phyloP scores from a whole-genome alignment of 2,797 vertebrate species.

The Atherinosoma microstoma region DNA sequence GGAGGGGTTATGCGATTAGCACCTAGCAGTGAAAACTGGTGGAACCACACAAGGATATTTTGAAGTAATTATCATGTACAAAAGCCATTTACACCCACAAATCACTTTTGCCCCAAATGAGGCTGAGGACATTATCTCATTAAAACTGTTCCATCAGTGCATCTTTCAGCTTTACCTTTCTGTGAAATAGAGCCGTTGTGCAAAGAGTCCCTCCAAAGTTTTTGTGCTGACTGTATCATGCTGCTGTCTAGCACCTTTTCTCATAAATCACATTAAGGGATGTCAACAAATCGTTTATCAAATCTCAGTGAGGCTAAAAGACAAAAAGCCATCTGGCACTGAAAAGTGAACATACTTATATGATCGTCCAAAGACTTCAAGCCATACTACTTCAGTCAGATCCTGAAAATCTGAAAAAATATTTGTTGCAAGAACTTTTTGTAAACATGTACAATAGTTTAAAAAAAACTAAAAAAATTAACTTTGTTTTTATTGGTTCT shows the following conservation, averaged over 20 bases:
- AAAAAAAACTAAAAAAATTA: neutral
- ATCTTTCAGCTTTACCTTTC: slow-evolving; percentile 38
- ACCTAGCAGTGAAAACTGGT: slow-evolving; percentile 37
- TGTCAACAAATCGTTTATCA: slow-evolving; percentile 27
- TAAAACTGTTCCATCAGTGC: slow-evolving; percentile 22
- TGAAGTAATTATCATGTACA: slow-evolving; percentile 35
- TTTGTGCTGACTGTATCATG: slow-evolving; percentile 6
- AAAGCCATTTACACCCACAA: slow-evolving; percentile 45
- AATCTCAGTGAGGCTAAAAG: slow-evolving; percentile 27
- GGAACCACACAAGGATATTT: slow-evolving; percentile 30
- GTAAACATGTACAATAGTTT: neutral
- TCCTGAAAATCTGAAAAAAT: slow-evolving; percentile 1
- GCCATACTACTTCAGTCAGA: slow-evolving; percentile 8
- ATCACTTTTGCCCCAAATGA: slow-evolving; percentile 38
- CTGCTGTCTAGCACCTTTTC: slow-evolving; percentile 2
- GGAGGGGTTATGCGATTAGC: slow-evolving; percentile 32
- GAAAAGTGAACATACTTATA: slow-evolving; percentile 8
- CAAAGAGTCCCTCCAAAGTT: slow-evolving; percentile 7
- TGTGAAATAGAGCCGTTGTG: slow-evolving; percentile 7
- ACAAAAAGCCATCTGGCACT: slow-evolving; percentile 34
- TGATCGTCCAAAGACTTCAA: slow-evolving; percentile 16
- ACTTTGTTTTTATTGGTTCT: slow-evolving; percentile 10
- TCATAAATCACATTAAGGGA: slow-evolving; percentile 34
- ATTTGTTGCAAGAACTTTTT: neutral
- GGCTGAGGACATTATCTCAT: slow-evolving; percentile 38